These are phyloP conservation scores for Macropodus opercularis DNA, from an alignment of 2,797 vertebrate genomes.

Conservation along the genomic window DNA sequence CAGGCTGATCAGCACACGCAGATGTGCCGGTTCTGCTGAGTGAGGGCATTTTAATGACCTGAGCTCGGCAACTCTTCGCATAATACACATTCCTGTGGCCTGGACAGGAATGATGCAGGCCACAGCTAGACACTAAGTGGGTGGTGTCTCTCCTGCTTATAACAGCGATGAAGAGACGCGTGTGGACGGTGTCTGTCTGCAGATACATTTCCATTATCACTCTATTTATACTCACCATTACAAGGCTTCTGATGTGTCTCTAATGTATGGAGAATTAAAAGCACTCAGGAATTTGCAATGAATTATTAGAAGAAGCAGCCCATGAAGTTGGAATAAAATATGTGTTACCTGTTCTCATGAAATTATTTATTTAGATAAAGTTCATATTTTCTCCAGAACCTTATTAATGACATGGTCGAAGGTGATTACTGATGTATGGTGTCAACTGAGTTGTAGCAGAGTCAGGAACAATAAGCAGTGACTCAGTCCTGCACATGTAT, in stretches of 20 bases:
- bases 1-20: conserved; percentile 63
- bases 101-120: conserved; percentile 55
- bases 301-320: too few relatives aligned
- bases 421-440: too few relatives aligned
- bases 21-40: conserved; percentile 76
- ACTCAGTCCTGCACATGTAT: background rate
- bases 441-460: too few relatives aligned
- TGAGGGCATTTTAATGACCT: conserved; percentile 75
- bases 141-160: conserved; percentile 55
- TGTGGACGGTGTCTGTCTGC: conserved; percentile 13
- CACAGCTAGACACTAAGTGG: conserved; percentile 52
- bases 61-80: conserved; percentile 69
- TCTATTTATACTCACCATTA: background rate
- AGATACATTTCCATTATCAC: background rate
- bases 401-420: too few relatives aligned
- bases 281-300: too few relatives aligned
- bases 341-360: too few relatives aligned
- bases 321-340: too few relatives aligned
- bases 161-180: conserved; percentile 27
- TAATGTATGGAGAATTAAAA: background rate
- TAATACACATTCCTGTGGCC: conserved; percentile 56
- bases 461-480: too few relatives aligned
- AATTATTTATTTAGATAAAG: too few relatives aligned
- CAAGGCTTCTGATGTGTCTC: background rate
- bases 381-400: too few relatives aligned